These are phyloP conservation scores for Anadara kagoshimensis DNA, from an alignment of 1,140 invertebrate species.

Conservation along the genomic window DNA sequence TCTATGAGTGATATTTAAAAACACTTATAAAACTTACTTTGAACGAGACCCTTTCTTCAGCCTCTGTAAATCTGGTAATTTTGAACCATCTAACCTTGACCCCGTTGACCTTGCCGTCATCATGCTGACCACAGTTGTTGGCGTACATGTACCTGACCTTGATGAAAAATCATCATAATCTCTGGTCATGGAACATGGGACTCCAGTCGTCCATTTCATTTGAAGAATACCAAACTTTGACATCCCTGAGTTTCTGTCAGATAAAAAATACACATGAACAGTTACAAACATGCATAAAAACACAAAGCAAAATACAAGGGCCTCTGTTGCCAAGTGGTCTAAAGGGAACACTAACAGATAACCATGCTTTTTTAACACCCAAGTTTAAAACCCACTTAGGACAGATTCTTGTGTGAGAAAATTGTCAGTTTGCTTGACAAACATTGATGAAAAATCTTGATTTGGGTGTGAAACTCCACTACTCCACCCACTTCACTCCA, in stretches of 20 bases:
- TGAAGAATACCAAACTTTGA: conserved; percentile 41
- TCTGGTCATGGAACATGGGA: conserved; percentile 23
- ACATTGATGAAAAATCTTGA: too few relatives aligned
- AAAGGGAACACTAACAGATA: too few relatives aligned
- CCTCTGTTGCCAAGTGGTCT: too few relatives aligned
- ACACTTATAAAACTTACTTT: background rate
- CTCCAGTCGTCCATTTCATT: conserved; percentile 47
- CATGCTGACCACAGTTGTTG: conserved; percentile 13
- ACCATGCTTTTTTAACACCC: too few relatives aligned
- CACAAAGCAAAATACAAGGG: too few relatives aligned
- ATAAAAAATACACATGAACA: background rate
- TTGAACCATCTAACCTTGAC: background rate
- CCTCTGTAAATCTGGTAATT: conserved; percentile 1
- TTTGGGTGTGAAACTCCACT: too few relatives aligned
- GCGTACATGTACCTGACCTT: conserved; percentile 10
- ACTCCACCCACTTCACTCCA: too few relatives aligned
- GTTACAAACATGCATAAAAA: too few relatives aligned
- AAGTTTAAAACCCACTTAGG: too few relatives aligned
- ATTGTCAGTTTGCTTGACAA: too few relatives aligned
- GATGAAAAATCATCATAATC: conserved; percentile 2
- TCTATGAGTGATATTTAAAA: background rate
- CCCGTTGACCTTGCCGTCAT: background rate
- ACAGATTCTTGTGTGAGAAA: too few relatives aligned
- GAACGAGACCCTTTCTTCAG: background rate
- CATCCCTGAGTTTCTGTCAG: conserved; percentile 31